Base-by-base conservation (phyloP, 2,797 vertebrate species). In the Typhlichthys subterraneus region DNA sequence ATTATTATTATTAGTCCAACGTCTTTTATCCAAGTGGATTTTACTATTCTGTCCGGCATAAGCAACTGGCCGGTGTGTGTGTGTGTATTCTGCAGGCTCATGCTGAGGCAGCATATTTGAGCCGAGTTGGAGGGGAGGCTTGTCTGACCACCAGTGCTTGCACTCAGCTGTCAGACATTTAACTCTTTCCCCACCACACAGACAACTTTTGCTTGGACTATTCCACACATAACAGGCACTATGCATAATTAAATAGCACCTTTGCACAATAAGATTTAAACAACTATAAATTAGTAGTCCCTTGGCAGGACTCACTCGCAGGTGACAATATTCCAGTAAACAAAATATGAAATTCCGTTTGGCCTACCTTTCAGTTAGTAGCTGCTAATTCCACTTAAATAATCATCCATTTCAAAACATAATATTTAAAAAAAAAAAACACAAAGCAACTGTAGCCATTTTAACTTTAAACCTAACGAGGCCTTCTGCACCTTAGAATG, bases 31-130 rank as follows among this genome's bases (percentile, higher is more conserved):
- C 23, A 50, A 59, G 31, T 61, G 45, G 29, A 47, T 31, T 15
- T 55, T 9, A 23, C 49, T 56, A 59, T 70, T 12, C 33, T 68
- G 17, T 73, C 49, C 1, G 47, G 52, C 6, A 31, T 12, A 60
- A 45, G 46, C 38, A 5, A n/a, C 57, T 33, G 53, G 23, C 53
- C 53, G 52, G 52, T 64, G 33, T 56, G 23, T 50, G 45, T 13
- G 17, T 45, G 12, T 10, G 70, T 56, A 74, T 63, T 72, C 61
- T 85, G 73, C 81, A 77, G 76, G 76, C 69, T 82, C 73, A 81
- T 70, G 82, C 84, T 86, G 85, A 88, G 73, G 61, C 79, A 79
- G 84, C 83, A 87, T 73, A 80, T 81, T 80, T 85, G 69, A 54
- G 64, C 76, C 12, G 71, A 67, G 64, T 19, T 69, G 75, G 65